Evolutionary conservation across 2,888 invertebrate species (phyloP).

Genomic region (Nomada fabriciana): DNA sequence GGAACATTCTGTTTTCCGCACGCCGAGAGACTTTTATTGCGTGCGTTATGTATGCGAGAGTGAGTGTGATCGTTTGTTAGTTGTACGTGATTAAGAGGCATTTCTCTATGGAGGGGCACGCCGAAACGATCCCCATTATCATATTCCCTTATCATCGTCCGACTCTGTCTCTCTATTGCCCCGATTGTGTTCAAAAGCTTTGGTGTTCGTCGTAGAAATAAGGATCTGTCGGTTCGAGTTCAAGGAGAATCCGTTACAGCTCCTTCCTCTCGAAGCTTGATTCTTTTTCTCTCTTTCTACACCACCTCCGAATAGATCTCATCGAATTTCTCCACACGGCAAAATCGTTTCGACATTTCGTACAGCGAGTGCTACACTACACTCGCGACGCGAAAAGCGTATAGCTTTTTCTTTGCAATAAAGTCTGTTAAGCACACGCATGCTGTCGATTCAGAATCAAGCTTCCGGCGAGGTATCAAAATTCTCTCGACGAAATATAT

Average conservation of each 20-base stretch:
- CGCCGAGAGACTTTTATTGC: conserved; percentile 9
- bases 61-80: conserved; percentile 56
- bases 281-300: conserved; percentile 9
- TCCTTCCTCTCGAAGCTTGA: conserved; percentile 46
- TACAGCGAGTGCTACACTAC: neutral
- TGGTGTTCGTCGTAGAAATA: conserved; percentile 72
- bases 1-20: conserved; percentile 28
- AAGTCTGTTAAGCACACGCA: neutral
- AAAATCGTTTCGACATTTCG: neutral
- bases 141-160: conserved; percentile 41
- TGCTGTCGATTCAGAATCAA: conserved; percentile 46
- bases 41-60: conserved; percentile 43
- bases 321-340: neutral
- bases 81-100: conserved; percentile 54
- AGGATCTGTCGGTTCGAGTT: conserved; percentile 55
- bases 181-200: conserved; percentile 81
- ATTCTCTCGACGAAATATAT: conserved; percentile 35
- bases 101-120: conserved; percentile 44
- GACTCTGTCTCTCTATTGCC: conserved; percentile 69
- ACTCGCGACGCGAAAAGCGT: neutral
- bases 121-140: conserved; percentile 32
- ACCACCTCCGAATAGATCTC: neutral
- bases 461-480: conserved; percentile 49
- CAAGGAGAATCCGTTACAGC: conserved; percentile 27
- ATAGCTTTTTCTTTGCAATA: neutral